Evolutionary conservation across 1,140 invertebrate species (phyloP).

Genomic region (Drosophila ironensis): DNA sequence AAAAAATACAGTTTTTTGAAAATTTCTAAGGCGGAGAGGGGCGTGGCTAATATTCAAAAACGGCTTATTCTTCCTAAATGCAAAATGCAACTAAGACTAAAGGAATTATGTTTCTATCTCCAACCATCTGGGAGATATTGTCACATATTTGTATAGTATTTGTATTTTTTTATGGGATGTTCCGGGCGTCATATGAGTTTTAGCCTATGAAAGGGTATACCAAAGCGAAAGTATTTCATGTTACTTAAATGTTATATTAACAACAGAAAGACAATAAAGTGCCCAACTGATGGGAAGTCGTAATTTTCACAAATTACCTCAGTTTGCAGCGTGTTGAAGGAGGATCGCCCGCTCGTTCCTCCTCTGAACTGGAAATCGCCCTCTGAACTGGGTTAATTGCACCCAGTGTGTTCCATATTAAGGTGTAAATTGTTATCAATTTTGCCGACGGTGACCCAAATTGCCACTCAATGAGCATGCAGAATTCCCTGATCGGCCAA

Average conservation of each 20-base stretch:
- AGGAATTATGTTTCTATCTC: no score
- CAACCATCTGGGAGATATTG: no score
- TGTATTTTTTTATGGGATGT: no score
- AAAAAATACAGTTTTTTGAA: no score
- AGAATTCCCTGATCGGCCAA: constrained; percentile 40
- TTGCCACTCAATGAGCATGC: constrained; percentile 17
- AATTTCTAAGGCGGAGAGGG: no score
- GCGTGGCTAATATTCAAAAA: no score
- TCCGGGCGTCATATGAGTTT: no score
- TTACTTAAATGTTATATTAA: constrained; percentile 30
- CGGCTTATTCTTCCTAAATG: no score
- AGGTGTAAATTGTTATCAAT: constrained; percentile 75
- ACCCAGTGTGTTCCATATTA: constrained; percentile 47
- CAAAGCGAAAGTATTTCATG: constrained; percentile 43
- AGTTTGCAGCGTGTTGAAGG: constrained; percentile 23
- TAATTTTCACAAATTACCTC: constrained; percentile 66
- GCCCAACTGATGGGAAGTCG: constrained; percentile 47
- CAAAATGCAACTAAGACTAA: no score
- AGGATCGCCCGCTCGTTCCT: constrained; percentile 6
- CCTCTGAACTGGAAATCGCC: constrained; percentile 3
- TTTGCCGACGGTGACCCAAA: constrained; percentile 37
- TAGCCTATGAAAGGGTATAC: constrained; percentile 3
- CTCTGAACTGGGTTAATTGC: constrained; percentile 56
- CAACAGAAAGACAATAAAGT: constrained; percentile 53
- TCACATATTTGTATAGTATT: no score